phyloP scores from a whole-genome alignment of 2,888 invertebrate genomes.

The Pycnomerus fuliginosus region DNA sequence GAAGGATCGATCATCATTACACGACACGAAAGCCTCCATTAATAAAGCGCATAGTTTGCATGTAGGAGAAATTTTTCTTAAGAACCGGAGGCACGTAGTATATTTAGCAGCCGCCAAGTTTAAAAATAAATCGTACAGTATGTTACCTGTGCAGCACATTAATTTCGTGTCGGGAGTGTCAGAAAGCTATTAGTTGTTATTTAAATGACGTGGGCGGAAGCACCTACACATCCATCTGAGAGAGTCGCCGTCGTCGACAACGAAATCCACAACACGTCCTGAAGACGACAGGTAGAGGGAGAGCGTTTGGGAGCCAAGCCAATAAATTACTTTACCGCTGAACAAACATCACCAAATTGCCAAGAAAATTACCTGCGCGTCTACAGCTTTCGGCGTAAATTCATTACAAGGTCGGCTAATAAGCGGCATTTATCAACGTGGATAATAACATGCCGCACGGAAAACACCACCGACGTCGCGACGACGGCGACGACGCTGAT shows the following conservation, averaged over 20 bases:
- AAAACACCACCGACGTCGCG: background rate
- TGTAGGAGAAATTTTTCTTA: background rate
- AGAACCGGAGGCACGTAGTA: slow-evolving; percentile 6
- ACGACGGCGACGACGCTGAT: no score
- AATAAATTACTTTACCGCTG: slow-evolving; percentile 44
- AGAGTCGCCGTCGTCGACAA: slow-evolving; percentile 8
- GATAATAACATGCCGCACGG: slow-evolving; percentile 9
- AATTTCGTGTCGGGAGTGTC: slow-evolving; percentile 26
- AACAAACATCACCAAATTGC: slow-evolving; percentile 52
- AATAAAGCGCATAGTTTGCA: slow-evolving; percentile 24
- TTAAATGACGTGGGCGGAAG: slow-evolving; percentile 26
- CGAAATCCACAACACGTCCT: slow-evolving; percentile 12
- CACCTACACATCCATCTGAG: slow-evolving; percentile 18
- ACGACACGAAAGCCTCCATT: background rate
- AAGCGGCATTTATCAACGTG: slow-evolving; percentile 45
- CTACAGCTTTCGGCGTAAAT: slow-evolving; percentile 38
- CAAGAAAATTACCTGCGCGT: slow-evolving; percentile 50
- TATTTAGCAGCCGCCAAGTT: slow-evolving; percentile 20
- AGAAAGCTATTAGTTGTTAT: slow-evolving; percentile 25
- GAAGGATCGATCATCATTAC: slow-evolving; percentile 1
- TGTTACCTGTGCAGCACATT: slow-evolving; percentile 27
- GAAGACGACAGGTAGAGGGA: slow-evolving; percentile 21
- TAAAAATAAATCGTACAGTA: slow-evolving; percentile 23
- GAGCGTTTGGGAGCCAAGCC: slow-evolving; percentile 33
- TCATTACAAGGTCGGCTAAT: slow-evolving; percentile 49